Evolutionary conservation across 2,797 vertebrate species (phyloP), one percentile per base, ranked within the genome.

Genomic region (Simalia tracyae): DNA sequence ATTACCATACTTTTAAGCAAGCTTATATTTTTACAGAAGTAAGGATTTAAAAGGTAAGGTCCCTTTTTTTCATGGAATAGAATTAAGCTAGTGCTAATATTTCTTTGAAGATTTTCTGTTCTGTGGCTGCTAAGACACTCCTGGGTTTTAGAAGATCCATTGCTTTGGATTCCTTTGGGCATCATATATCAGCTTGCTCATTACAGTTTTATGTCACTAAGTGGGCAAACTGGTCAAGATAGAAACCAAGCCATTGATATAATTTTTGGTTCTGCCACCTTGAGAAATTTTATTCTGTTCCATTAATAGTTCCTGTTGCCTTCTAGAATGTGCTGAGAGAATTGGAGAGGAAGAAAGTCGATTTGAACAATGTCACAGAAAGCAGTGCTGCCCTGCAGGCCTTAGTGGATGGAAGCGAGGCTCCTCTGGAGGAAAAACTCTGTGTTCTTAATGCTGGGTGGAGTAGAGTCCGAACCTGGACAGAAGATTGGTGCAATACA

Each of bases 401-500:
- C 19, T 93, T 99, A 95, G 97, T 99, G 84, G 98, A 99, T 94
- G 98, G 98, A 94, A 98, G 98, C 0, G 98, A 98, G 95, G 76
- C 96, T 36, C 95, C 97, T 68, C 95, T 99, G 90, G 98, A 99
- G 91, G 98, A 99, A 90, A 98, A 97, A 89, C 97, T 99, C 5
- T 98, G 98, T 57, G 95, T 98, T 36, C 98, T 99, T 4, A 99
- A 98, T 1, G 98, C 99, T 54, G 97, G 98, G 68, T 99, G 98
- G 98, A 98, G 97, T 89, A 97, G 98, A 1, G 98, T 99, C 12
- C 98, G 98, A 64, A 99, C 98, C 19, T 98, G 98, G 98, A 98
- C 98, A 0, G 99, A 99, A 95, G 99, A 99, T 94, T 99, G 99
- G 99, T 98, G 98, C 50, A 98, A 97, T 12, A 98, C 98, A 2